These are phyloP conservation scores for Catharus bicknelli DNA, from an alignment of 2,113 vertebrate genomes.

Conservation along the genomic window DNA sequence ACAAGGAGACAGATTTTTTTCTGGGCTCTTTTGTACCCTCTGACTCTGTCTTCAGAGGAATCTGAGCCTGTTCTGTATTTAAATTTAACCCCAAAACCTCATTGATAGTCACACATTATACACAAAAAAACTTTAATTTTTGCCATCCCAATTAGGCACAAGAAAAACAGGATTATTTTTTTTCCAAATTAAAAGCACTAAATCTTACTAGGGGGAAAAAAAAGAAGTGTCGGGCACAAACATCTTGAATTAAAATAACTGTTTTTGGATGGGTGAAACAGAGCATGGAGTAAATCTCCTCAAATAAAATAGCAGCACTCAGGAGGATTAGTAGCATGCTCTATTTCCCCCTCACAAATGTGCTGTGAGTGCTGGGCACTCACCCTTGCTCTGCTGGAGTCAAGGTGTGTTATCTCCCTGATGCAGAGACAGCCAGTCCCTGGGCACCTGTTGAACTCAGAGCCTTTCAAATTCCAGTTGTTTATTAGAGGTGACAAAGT, in stretches of 20 bases:
- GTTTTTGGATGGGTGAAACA: slow-evolving; percentile 52
- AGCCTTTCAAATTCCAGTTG: background rate
- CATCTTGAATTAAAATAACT: slow-evolving; percentile 54
- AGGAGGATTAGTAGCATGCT: slow-evolving; percentile 65
- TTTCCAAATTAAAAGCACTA: background rate
- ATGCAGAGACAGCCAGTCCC: slow-evolving; percentile 12
- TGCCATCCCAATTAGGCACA: background rate
- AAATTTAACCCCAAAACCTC: background rate
- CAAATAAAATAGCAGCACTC: slow-evolving; percentile 59
- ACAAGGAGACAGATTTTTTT: background rate
- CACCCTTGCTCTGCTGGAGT: slow-evolving; percentile 6
- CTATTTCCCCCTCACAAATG: slow-evolving; percentile 61
- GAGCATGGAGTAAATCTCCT: slow-evolving; percentile 71
- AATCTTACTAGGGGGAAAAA: background rate
- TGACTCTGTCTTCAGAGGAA: background rate
- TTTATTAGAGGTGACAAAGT: slow-evolving; percentile 25
- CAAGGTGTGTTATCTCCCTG: slow-evolving; percentile 47
- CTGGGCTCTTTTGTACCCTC: background rate
- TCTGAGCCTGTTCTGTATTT: background rate
- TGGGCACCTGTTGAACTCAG: slow-evolving; percentile 12
- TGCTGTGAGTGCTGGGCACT: slow-evolving; percentile 41
- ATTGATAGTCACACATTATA: background rate
- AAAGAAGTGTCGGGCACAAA: background rate
- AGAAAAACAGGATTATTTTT: background rate
- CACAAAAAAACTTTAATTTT: background rate